phyloP scores from a whole-genome alignment of 2,797 vertebrate species.

The Liasis olivaceus region DNA sequence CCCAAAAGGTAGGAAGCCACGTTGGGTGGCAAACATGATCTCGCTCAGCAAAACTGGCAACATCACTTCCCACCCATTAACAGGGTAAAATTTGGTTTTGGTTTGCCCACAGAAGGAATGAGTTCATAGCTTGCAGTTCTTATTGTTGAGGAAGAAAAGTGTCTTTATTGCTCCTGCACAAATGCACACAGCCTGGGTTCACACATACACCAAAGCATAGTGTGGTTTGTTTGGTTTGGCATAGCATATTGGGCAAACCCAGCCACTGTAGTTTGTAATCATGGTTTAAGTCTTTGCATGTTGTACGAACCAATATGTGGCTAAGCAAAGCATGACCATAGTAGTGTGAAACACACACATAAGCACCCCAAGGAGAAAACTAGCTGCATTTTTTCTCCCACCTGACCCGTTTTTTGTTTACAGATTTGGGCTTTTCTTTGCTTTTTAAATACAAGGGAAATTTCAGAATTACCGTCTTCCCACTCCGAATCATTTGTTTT shows the following conservation, averaged over 20 bases:
- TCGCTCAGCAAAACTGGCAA: neutral
- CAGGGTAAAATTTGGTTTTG: neutral
- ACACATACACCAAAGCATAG: neutral
- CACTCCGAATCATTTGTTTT: neutral
- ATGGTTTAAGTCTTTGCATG: neutral
- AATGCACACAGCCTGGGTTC: neutral
- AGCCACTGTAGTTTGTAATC: neutral
- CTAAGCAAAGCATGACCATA: neutral
- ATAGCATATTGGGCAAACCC: neutral
- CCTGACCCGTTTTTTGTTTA: neutral
- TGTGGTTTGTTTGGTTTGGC: neutral
- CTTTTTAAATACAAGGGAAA: neutral
- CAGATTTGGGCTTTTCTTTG: neutral
- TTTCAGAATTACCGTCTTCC: neutral
- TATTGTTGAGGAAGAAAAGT: too few species aligned
- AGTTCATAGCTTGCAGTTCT: neutral
- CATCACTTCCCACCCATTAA: neutral
- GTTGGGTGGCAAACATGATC: neutral
- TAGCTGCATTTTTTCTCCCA: neutral
- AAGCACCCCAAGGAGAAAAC: neutral
- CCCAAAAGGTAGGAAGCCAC: neutral
- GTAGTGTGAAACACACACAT: neutral
- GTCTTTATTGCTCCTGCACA: neutral
- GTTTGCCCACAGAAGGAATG: neutral
- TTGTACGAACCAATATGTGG: neutral